Conservation (phyloP, 2,113 vertebrate species). For the Oryzias javanicus region DNA sequence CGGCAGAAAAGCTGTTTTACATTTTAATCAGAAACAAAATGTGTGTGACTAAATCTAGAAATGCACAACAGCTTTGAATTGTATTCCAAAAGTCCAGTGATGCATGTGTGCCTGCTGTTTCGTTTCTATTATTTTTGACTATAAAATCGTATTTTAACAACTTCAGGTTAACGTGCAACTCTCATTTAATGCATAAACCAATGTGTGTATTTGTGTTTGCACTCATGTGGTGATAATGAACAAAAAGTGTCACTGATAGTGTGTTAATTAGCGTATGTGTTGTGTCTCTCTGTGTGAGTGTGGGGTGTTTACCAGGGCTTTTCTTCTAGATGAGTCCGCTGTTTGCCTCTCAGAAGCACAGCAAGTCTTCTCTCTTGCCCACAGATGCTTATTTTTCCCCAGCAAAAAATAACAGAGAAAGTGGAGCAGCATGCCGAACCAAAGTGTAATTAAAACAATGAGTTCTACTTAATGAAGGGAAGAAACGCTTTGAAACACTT, state of each 20-base stretch:
- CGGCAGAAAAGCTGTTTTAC: background rate
- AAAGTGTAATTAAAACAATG: constrained; percentile 75
- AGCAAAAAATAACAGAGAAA: constrained; percentile 68
- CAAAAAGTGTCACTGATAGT: constrained; percentile 1
- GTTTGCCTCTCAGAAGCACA: constrained; percentile 40
- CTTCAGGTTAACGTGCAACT: no score
- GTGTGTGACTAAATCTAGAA: no score
- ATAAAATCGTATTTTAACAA: no score
- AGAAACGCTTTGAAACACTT: constrained; percentile 71
- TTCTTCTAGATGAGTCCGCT: constrained; percentile 21
- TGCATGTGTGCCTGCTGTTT: background rate
- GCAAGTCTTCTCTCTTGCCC: constrained; percentile 35
- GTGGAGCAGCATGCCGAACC: constrained; percentile 59
- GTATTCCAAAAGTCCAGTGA: background rate
- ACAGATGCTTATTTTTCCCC: constrained; percentile 61
- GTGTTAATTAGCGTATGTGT: background rate
- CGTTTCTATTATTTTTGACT: background rate
- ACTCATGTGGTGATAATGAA: background rate
- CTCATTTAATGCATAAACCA: background rate
- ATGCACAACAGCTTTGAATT: no score
- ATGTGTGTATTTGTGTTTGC: constrained; percentile 1
- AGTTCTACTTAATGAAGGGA: constrained; percentile 73
- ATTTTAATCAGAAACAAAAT: no score
- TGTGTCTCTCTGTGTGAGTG: background rate
- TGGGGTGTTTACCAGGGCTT: constrained; percentile 15